Evolutionary conservation across 2,797 vertebrate species (phyloP).

Genomic region (Pseudotriccus pelzelni): DNA sequence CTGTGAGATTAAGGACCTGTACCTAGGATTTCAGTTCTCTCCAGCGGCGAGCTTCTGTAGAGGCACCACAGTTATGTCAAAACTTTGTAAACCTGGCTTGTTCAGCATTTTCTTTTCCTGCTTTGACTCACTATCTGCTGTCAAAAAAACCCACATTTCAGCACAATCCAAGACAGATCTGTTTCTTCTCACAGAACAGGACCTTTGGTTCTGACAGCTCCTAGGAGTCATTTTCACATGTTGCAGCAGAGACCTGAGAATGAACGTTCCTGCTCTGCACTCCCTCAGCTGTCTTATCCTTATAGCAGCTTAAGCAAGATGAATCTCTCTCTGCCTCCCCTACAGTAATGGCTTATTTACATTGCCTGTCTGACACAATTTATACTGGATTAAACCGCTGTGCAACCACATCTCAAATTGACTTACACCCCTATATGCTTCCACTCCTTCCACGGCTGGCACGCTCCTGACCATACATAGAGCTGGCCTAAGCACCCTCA

Average conservation of each 20-base stretch:
- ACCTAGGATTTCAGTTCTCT: neutral
- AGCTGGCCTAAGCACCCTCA: neutral
- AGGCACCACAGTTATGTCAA: neutral
- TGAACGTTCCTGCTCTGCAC: neutral
- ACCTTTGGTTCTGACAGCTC: neutral
- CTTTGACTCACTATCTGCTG: neutral
- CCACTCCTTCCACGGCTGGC: neutral
- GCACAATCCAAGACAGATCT: neutral
- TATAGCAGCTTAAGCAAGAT: neutral
- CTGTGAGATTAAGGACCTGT: neutral
- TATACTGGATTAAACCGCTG: neutral
- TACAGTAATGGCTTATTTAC: slow-evolving; percentile 44
- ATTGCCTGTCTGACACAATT: slow-evolving; percentile 21
- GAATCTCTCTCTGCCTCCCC: neutral
- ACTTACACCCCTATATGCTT: neutral
- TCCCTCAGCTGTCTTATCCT: slow-evolving; percentile 12
- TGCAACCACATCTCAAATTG: neutral
- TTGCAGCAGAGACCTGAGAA: neutral
- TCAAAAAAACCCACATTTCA: neutral
- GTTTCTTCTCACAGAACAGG: neutral
- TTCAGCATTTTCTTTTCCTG: slow-evolving; percentile 9
- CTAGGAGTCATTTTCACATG: neutral
- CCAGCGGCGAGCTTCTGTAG: neutral
- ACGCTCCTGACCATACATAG: neutral
- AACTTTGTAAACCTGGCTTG: neutral